These are phyloP conservation scores for Protomyctophum bolini DNA, from an alignment of 2,113 vertebrate species.

Conservation along the genomic window DNA sequence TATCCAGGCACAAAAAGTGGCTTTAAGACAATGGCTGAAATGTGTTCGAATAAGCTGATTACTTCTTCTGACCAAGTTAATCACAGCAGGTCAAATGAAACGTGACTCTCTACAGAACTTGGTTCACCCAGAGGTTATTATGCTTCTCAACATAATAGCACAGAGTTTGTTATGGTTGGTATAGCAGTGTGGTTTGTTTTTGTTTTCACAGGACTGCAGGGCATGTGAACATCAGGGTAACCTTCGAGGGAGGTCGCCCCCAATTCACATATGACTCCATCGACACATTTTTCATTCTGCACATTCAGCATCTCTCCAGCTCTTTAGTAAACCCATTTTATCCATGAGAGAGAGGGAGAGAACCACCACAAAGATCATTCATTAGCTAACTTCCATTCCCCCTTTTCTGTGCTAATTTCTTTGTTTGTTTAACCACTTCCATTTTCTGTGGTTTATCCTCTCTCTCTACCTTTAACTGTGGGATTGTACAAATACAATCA, in stretches of 20 bases:
- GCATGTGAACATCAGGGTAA: conserved; percentile 62
- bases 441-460: no score
- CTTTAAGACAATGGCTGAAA: no score
- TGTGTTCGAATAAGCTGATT: no score
- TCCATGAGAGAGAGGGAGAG: no score
- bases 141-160: not conserved
- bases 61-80: not conserved
- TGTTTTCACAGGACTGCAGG: conserved; percentile 44
- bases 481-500: no score
- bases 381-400: no score
- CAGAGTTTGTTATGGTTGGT: conserved; percentile 29
- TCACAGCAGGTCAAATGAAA: not conserved
- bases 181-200: conserved; percentile 17
- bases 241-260: conserved; percentile 32
- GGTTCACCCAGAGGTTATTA: not conserved
- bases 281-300: conserved; percentile 43
- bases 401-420: no score
- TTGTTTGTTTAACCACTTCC: no score
- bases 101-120: not conserved
- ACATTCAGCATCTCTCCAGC: not conserved
- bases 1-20: no score
- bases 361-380: no score
- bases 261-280: conserved; percentile 51
- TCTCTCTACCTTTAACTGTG: no score
- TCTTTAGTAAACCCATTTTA: no score